Percentiles rank a stretch among this genome's conserved stretches.
Evolutionary conservation across 30 jellyfish, hydroid and myxozoan genomes (phyloP).

Genomic region (Pseudorhiza aurosa): DNA sequence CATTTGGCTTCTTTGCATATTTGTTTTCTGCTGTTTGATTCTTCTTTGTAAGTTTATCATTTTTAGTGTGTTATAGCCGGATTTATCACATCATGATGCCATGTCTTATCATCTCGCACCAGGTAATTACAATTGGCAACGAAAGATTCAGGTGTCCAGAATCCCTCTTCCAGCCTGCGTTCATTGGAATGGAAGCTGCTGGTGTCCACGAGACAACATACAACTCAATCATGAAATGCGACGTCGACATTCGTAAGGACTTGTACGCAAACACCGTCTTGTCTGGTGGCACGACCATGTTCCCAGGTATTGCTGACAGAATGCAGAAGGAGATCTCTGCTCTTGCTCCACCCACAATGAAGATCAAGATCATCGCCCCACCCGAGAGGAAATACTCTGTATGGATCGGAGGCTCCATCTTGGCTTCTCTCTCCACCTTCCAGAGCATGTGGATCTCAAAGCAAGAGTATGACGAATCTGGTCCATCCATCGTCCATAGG

Average conservation of each 20-base stretch:
- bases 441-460: conserved; percentile 99
- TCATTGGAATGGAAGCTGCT: conserved; percentile 99
- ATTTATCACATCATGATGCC: too few species aligned
- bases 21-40: too few species aligned
- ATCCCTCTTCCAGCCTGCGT: conserved; percentile 99
- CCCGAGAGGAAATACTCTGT: conserved; percentile 99
- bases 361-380: conserved; percentile 99
- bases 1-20: too few species aligned
- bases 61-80: too few species aligned
- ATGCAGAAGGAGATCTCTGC: conserved; percentile 99
- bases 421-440: conserved; percentile 99
- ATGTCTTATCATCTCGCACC: too few species aligned
- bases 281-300: conserved; percentile 99
- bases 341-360: conserved; percentile 99
- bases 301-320: conserved; percentile 99
- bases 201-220: conserved; percentile 99
- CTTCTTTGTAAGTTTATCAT: too few species aligned
- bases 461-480: conserved; percentile 99
- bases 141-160: conserved; percentile 99
- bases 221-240: conserved; percentile 99
- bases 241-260: conserved; percentile 99
- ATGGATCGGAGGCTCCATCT: conserved; percentile 99
- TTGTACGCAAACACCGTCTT: conserved; percentile 99
- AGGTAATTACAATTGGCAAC: conserved; percentile 99
- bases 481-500: conserved; percentile 99